Evolutionary conservation across 2,797 vertebrate genomes (phyloP).

Genomic region (Esox masquinongy): DNA sequence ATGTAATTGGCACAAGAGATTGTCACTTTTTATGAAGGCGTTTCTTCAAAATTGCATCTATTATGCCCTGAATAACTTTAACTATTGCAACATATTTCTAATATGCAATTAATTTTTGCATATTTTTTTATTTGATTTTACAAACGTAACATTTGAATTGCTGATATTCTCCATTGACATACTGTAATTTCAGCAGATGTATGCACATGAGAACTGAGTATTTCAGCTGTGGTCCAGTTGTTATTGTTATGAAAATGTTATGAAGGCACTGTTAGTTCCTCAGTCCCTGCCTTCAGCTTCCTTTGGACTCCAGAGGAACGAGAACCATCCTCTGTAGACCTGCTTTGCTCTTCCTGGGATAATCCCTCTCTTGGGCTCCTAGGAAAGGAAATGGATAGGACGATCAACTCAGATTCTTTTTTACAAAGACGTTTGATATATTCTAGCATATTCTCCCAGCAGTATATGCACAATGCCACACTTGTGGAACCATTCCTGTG

Average conservation of each 20-base stretch:
- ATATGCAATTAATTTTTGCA: conserved; percentile 2
- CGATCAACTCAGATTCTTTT: not conserved
- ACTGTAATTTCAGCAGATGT: not conserved
- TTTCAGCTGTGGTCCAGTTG: not conserved
- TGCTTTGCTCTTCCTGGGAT: conserved; percentile 25
- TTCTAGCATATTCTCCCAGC: no score
- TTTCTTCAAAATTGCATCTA: not conserved
- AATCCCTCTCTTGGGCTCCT: conserved; percentile 48
- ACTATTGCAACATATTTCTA: conserved; percentile 8
- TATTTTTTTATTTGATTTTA: not conserved
- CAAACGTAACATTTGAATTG: not conserved
- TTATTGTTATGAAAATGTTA: not conserved
- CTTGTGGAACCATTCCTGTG: not conserved
- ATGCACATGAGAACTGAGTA: not conserved
- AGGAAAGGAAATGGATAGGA: not conserved
- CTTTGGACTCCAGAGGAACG: conserved; percentile 51
- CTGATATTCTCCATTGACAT: not conserved
- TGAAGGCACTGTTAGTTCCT: conserved; percentile 11
- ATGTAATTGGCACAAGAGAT: conserved; percentile 33
- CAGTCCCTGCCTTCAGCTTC: conserved; percentile 50
- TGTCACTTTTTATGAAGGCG: conserved; percentile 33
- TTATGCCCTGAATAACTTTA: not conserved
- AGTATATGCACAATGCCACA: not conserved
- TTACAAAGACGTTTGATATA: not conserved
- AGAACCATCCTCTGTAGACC: conserved; percentile 52